phyloP scores from a whole-genome alignment of 92 coral and sea anemone species.

The Umimayanthus chanpuru region DNA sequence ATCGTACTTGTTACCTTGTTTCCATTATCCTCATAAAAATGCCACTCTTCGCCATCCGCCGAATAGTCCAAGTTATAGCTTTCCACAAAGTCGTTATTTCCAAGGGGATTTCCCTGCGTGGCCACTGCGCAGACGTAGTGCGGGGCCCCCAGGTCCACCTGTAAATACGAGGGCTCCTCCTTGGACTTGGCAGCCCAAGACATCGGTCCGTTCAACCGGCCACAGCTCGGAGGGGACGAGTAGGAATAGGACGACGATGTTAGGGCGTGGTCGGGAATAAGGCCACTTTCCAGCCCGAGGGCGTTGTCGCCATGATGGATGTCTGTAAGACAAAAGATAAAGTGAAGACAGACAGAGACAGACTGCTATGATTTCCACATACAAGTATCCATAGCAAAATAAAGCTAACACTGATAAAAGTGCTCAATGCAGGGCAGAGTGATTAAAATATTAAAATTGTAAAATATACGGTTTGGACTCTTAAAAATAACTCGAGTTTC shows the following conservation, averaged over 20 bases:
- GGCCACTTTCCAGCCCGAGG: conserved; percentile 57
- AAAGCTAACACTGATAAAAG: too few relatives aligned
- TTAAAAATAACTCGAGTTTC: too few relatives aligned
- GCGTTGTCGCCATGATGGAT: conserved; percentile 23
- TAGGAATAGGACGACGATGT: conserved; percentile 68
- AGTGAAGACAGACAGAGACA: background rate
- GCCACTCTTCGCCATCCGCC: conserved; percentile 59
- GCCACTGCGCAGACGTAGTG: conserved; percentile 65
- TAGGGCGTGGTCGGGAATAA: conserved; percentile 54
- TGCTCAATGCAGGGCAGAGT: too few relatives aligned
- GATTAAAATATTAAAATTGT: too few relatives aligned
- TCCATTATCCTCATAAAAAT: conserved; percentile 47
- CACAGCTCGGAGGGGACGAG: conserved; percentile 66
- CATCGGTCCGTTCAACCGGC: conserved; percentile 58
- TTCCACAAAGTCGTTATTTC: conserved; percentile 66
- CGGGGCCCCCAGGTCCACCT: conserved; percentile 61
- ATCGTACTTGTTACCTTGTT: conserved; percentile 42
- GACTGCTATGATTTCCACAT: background rate
- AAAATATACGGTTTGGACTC: too few relatives aligned
- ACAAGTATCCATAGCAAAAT: too few relatives aligned
- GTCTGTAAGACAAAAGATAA: background rate
- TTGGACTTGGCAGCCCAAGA: conserved; percentile 68
- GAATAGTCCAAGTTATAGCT: conserved; percentile 63
- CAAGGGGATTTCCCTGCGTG: conserved; percentile 72
- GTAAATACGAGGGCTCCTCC: conserved; percentile 57